phyloP scores from a whole-genome alignment of 2,797 vertebrate species.

The Chelidonichthys spinosus region DNA sequence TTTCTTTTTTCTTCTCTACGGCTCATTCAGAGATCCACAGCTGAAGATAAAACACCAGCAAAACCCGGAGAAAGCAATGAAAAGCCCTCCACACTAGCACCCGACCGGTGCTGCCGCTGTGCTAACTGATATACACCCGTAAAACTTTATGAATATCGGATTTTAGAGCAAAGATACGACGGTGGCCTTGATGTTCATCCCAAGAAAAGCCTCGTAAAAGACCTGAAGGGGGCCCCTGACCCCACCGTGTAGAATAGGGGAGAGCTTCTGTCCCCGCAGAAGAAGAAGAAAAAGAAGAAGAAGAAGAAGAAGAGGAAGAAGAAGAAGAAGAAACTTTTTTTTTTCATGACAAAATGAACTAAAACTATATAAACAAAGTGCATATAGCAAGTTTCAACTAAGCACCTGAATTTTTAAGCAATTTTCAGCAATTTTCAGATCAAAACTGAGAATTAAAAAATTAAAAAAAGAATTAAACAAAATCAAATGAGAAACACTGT shows the following conservation, averaged over 20 bases:
- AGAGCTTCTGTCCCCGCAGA: not conserved
- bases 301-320: not conserved
- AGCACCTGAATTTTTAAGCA: too few species aligned
- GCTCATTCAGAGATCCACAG: constrained; percentile 55
- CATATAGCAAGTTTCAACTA: too few species aligned
- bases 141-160: not conserved
- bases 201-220: constrained; percentile 9
- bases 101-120: too few species aligned
- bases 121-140: too few species aligned
- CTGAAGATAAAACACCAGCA: constrained; percentile 29
- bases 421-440: too few species aligned
- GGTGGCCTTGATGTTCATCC: not conserved
- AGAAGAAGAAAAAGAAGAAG: not conserved
- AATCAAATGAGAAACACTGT: too few species aligned
- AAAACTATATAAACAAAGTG: too few species aligned
- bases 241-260: constrained; percentile 38
- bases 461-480: too few species aligned
- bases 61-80: not conserved
- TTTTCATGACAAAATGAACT: too few species aligned
- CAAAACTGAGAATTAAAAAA: too few species aligned
- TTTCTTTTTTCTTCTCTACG: not conserved
- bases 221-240: constrained; percentile 56
- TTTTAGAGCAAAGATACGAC: not conserved
- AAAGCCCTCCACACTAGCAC: not conserved
- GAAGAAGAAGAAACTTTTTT: too few species aligned